phyloP scores from a whole-genome alignment of 1,140 invertebrate genomes.

The Brachionus calyciflorus region DNA sequence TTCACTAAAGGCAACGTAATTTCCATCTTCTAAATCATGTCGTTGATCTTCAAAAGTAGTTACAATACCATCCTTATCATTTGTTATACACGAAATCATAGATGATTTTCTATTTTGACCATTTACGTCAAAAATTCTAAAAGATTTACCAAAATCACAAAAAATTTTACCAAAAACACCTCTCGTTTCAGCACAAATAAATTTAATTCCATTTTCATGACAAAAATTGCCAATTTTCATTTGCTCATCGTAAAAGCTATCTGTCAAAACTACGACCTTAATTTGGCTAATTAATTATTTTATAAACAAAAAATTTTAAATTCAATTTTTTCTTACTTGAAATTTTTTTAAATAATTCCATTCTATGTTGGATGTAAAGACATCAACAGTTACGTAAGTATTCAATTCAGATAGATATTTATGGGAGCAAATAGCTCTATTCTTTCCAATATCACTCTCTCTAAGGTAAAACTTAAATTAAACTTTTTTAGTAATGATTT shows the following conservation, averaged over 20 bases:
- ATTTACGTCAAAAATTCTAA: conserved; percentile 81
- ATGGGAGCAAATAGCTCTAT: conserved; percentile 78
- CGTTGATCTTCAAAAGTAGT: conserved; percentile 62
- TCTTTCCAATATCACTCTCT: conserved; percentile 77
- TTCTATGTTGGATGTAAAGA: neutral
- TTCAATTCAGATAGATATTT: conserved; percentile 60
- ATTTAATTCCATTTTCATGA: conserved; percentile 74
- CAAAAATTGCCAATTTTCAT: conserved; percentile 74
- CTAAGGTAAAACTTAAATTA: conserved; percentile 71
- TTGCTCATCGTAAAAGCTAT: conserved; percentile 73
- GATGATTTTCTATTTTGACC: conserved; percentile 76
- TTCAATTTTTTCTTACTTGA: conserved; percentile 76
- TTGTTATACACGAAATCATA: conserved; percentile 68
- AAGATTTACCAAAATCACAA: conserved; percentile 87
- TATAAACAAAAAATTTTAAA: neutral
- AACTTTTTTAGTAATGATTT: neutral
- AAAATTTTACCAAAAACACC: conserved; percentile 88
- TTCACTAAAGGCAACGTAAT: conserved; percentile 88
- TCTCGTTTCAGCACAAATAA: conserved; percentile 83
- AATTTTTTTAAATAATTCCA: conserved; percentile 71
- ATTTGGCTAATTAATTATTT: neutral
- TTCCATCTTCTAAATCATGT: conserved; percentile 76
- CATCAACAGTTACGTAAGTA: neutral
- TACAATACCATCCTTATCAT: conserved; percentile 71
- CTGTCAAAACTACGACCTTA: conserved; percentile 85